Base-by-base conservation (phyloP, 2,797 vertebrate species). In the Fundulus diaphanus region DNA sequence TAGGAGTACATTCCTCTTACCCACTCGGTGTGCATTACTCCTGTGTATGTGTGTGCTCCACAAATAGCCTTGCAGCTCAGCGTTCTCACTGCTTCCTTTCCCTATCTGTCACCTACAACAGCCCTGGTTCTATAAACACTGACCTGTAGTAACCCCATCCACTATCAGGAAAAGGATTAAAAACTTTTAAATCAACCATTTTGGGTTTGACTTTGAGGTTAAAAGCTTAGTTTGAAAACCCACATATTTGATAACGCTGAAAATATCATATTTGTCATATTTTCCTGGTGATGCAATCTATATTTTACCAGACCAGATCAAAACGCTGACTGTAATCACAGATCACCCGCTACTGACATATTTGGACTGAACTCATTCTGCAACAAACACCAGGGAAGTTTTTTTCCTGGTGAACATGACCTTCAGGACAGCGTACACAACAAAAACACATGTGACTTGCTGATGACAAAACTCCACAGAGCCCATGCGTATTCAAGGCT, bases 401-500 rank as follows among this genome's bases (percentile, higher is more conserved):
- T 20, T 20, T 7, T 59, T 31, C 1, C 3, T 31, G 63, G 80
- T 72, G 18, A 65, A 1, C 5, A 20, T n/a, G 15, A 35, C 20
- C 6, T 57, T 27, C 13, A 73, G 33, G 27, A 29, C 40, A 65
- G 29, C 1, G 48, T 16, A 16, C 7, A 0, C 59, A 7, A 68
- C 52, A 44, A 0, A 69, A 27, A 63, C 29, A 70, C 54, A 35
- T 35, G 74, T 29, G 51, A 7, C 22, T 48, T 13, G 42, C 3
- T 80, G 57, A 80, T 78, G 79, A 52, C 54, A 73, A 74, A 77
- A 83, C 63, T 73, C 1, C 29, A 56, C 59, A 66, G 20, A 40
- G 57, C 16, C 40, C 48, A 56, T 68, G 35, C 0, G 9, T 44
- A 4, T 72, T 51, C 7, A 33, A 22, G 8, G 40, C 35, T 1